phyloP scores from a whole-genome alignment of 1,140 invertebrate genomes.

The Diabrotica virgifera region DNA sequence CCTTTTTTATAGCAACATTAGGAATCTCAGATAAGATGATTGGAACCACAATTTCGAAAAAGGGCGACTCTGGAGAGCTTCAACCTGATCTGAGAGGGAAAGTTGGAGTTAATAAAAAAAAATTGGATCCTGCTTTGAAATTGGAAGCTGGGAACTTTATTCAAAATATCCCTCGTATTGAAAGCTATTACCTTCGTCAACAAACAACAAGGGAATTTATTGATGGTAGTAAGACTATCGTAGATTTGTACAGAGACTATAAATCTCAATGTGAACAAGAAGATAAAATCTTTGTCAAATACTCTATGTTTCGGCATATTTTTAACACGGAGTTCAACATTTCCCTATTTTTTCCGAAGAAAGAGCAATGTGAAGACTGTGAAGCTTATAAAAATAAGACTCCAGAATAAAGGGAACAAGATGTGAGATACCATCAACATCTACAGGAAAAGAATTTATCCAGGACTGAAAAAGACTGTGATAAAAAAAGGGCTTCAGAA shows the following conservation, averaged over 20 bases:
- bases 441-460: conserved; percentile 29
- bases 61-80: background rate
- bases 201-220: conserved; percentile 41
- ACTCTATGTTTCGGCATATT: conserved; percentile 26
- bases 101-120: conserved; percentile 9
- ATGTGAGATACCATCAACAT: conserved; percentile 39
- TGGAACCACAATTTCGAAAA: background rate
- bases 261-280: conserved; percentile 17
- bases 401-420: conserved; percentile 29
- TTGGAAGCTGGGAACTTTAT: conserved; percentile 12
- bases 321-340: conserved; percentile 45
- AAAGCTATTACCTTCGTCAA: conserved; percentile 41
- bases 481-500: conserved; percentile 29
- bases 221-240: conserved; percentile 39
- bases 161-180: conserved; percentile 27
- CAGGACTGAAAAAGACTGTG: conserved; percentile 39
- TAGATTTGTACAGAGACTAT: conserved; percentile 34
- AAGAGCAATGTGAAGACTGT: conserved; percentile 47
- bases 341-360: conserved; percentile 45
- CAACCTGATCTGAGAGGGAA: conserved; percentile 18
- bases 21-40: background rate
- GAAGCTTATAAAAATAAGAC: conserved; percentile 39
- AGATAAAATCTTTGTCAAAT: conserved; percentile 21
- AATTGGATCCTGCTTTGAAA: conserved; percentile 15
- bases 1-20: background rate